phyloP scores from a whole-genome alignment of 2,888 invertebrate genomes.

The Pyralis farinalis region DNA sequence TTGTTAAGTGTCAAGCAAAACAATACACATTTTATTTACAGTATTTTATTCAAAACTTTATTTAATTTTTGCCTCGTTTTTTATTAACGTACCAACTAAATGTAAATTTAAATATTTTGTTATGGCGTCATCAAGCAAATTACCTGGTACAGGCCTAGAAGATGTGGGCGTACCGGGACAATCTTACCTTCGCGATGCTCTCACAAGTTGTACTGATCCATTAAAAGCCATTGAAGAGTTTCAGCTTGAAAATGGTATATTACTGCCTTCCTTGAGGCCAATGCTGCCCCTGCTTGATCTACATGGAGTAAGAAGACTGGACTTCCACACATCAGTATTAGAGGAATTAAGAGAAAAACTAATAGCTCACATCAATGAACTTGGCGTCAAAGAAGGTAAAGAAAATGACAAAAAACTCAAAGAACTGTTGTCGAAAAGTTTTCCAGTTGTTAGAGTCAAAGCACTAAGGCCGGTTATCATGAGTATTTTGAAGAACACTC shows the following conservation, averaged over 20 bases:
- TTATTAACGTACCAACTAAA: neutral
- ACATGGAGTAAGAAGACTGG: slow-evolving; percentile 94
- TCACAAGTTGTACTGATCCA: slow-evolving; percentile 98
- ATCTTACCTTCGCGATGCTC: slow-evolving; percentile 91
- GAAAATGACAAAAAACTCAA: slow-evolving; percentile 92
- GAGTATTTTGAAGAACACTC: slow-evolving; percentile 95
- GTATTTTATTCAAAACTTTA: too few relatives aligned
- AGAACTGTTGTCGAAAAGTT: slow-evolving; percentile 94
- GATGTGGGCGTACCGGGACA: slow-evolving; percentile 94
- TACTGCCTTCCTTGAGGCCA: slow-evolving; percentile 94
- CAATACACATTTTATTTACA: too few relatives aligned
- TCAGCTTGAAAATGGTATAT: slow-evolving; percentile 95
- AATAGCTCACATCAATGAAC: slow-evolving; percentile 90
- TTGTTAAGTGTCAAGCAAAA: too few relatives aligned
- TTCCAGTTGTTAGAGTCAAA: slow-evolving; percentile 95
- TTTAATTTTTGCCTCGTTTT: slow-evolving; percentile 2
- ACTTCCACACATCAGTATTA: slow-evolving; percentile 96
- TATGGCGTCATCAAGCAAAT: slow-evolving; percentile 71
- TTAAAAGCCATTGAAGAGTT: slow-evolving; percentile 99
- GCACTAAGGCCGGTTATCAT: slow-evolving; percentile 96
- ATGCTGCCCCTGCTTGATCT: slow-evolving; percentile 97
- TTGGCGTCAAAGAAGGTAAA: slow-evolving; percentile 86
- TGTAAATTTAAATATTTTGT: neutral
- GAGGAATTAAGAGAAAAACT: slow-evolving; percentile 87
- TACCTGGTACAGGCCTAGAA: slow-evolving; percentile 85